Conservation (phyloP, 1,140 invertebrate genomes). For the Pseudomyrmex dendroicus region DNA sequence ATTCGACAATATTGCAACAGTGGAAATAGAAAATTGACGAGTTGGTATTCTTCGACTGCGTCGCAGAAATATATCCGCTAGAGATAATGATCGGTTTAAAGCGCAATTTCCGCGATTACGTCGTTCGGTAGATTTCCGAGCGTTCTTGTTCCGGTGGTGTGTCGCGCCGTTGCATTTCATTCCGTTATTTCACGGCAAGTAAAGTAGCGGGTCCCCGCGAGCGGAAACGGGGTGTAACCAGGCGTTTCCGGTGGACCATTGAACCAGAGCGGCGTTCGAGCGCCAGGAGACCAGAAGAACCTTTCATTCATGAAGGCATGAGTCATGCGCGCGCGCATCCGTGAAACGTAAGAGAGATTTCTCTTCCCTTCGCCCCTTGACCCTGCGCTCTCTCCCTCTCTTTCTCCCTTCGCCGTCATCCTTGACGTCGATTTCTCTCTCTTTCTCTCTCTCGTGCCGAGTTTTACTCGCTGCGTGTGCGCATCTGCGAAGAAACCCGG, state of each 20-base stretch:
- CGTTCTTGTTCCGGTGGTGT: constrained; percentile 42
- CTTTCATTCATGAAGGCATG: constrained; percentile 81
- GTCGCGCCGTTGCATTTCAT: constrained; percentile 32
- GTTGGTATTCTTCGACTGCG: too few species aligned
- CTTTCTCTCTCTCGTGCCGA: not conserved
- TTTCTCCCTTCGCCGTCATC: not conserved
- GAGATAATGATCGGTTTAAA: constrained; percentile 21
- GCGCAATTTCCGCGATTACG: constrained; percentile 36
- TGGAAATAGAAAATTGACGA: too few species aligned
- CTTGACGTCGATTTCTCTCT: constrained; percentile 8
- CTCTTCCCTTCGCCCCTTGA: constrained; percentile 2
- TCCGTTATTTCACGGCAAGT: constrained; percentile 47
- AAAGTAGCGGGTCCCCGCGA: constrained; percentile 28
- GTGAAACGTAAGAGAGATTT: constrained; percentile 41
- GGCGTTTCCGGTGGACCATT: constrained; percentile 82
- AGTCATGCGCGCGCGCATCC: constrained; percentile 72
- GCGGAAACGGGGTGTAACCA: constrained; percentile 81
- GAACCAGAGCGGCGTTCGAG: constrained; percentile 68
- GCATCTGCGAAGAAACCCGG: constrained; percentile 4
- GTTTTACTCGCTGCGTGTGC: constrained; percentile 25
- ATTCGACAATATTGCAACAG: too few species aligned
- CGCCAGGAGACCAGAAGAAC: constrained; percentile 76
- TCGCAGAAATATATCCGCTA: not conserved
- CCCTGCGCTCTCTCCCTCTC: constrained; percentile 27
- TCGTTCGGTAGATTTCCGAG: constrained; percentile 7